phyloP scores from a whole-genome alignment of 92 coral and sea anemone species.

The Nematostella vectensis region DNA sequence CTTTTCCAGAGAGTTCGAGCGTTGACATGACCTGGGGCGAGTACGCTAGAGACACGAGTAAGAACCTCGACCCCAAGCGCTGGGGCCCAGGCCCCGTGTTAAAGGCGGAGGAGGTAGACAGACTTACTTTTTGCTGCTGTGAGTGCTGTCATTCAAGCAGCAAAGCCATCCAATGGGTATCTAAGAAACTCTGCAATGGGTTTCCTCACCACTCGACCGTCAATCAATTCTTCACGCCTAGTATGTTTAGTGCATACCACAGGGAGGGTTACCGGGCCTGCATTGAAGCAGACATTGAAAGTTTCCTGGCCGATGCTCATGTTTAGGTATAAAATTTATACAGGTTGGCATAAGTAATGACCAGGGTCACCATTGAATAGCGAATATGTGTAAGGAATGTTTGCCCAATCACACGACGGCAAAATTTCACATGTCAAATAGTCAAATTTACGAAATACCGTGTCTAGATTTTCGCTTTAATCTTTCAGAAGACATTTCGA shows the following conservation, averaged over 20 bases:
- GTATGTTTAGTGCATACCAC: conserved; percentile 68
- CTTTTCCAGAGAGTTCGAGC: conserved; percentile 29
- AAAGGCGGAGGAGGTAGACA: conserved; percentile 60
- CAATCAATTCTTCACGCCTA: conserved; percentile 71
- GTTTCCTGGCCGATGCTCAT: conserved; percentile 46
- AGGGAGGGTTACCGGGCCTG: conserved; percentile 84
- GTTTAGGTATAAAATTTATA: too few relatives aligned
- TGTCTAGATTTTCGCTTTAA: too few relatives aligned
- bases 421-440: too few relatives aligned
- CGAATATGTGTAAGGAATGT: too few relatives aligned
- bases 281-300: conserved; percentile 62
- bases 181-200: conserved; percentile 38
- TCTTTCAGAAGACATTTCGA: too few relatives aligned
- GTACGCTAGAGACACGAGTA: conserved; percentile 52
- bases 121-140: conserved; percentile 84
- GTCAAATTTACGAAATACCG: too few relatives aligned
- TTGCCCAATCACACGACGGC: too few relatives aligned
- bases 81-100: conserved; percentile 87
- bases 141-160: conserved; percentile 65
- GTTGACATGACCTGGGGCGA: conserved; percentile 66
- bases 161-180: conserved; percentile 15
- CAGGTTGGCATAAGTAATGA: not conserved
- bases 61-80: conserved; percentile 40
- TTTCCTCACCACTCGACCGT: conserved; percentile 59
- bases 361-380: not conserved